Evolutionary conservation across 2,888 invertebrate species (phyloP), one percentile per base, ranked within the genome.

Genomic region (Halictus ligatus): DNA sequence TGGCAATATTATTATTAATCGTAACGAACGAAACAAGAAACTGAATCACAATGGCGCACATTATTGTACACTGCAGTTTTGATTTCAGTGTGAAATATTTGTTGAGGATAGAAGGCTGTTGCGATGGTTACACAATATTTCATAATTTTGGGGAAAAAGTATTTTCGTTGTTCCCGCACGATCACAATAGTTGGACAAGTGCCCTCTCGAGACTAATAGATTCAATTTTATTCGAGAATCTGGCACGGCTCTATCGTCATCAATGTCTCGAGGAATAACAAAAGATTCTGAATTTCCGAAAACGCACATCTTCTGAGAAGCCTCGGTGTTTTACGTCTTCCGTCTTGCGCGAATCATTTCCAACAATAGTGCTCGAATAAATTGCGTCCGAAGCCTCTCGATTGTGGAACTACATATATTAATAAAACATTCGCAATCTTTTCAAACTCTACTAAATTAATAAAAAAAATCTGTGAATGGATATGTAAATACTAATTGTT

Each of bases 171-270:
- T 67, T 64, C 21, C 67, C 1, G 10, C 35, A 0, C 18, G 21
- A 67, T 67, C 67, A 67, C 35, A 4, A 35, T 67, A 29, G 64
- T 67, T 67, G 67, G 67, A 67, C 67, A 35, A 18, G 4, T 67
- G 67, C 67, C 67, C 67, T 35, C 18, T 8, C 67, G 35, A 21
- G 67, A 29, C 35, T 35, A 67, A 67, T 21, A 29, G 67, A 67
- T 67, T 35, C 18, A 67, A 35, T 29, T 67, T 35, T 29, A 35
- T 60, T 60, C 60, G 67, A 13, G 64, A 29, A 64, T 29, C 67
- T 67, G 67, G 67, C 67, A 67, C 67, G 18, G 67, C 12, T 35
- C 21, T 67, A 21, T 67, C 15, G 64, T 64, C 64, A 64, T 64
- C 64, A 29, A 64, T 64, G 64, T 64, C 60, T 29, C 60, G 15